Evolutionary conservation across 2,888 invertebrate species (phyloP).

Genomic region (Globia sparganii): DNA sequence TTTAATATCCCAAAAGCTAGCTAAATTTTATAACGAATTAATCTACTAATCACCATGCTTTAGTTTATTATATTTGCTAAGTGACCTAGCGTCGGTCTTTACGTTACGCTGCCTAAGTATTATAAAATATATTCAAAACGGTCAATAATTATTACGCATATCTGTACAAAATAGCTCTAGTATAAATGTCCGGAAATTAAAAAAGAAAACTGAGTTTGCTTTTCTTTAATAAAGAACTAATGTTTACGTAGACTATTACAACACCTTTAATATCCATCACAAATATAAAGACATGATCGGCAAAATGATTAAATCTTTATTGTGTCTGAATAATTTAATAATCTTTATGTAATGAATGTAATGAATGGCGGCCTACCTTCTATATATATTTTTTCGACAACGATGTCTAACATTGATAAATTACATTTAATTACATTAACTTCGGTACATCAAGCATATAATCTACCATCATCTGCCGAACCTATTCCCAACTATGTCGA

Average conservation of each 20-base stretch:
- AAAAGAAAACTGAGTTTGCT: conserved; percentile 2
- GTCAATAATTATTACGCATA: background rate
- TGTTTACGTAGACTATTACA: background rate
- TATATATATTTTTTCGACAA: background rate
- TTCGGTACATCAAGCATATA: background rate
- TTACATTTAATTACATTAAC: background rate
- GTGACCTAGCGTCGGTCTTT: background rate
- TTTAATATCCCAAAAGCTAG: background rate
- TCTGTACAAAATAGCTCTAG: background rate
- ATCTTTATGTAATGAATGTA: background rate
- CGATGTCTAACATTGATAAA: background rate
- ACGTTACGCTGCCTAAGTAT: background rate
- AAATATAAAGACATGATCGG: background rate
- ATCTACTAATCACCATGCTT: background rate
- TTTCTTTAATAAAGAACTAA: background rate
- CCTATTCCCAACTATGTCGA: background rate
- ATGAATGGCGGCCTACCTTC: background rate
- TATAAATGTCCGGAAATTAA: conserved; percentile 16
- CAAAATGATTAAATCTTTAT: background rate
- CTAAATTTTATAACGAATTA: background rate
- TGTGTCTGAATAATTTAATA: background rate
- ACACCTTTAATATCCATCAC: background rate
- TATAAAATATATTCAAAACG: background rate
- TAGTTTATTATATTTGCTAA: background rate
- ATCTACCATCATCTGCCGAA: background rate